These are phyloP conservation scores for Amiota communis DNA, from an alignment of 2,888 invertebrate genomes.

Conservation along the genomic window DNA sequence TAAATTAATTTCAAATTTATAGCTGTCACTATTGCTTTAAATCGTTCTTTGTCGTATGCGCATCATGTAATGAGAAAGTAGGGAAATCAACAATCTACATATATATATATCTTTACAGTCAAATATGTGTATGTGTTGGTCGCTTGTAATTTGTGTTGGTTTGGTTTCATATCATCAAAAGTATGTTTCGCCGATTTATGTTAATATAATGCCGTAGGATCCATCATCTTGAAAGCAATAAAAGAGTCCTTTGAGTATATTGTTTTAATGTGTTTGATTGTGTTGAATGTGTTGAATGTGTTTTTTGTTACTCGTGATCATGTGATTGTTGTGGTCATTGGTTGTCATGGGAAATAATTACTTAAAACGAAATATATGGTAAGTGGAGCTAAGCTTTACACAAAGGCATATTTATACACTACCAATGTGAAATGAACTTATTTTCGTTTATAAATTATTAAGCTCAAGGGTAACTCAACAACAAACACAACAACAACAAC, in stretches of 20 bases:
- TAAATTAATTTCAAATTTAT: constrained; percentile 66
- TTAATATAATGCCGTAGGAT: constrained; percentile 26
- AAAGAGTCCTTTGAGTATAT: constrained; percentile 24
- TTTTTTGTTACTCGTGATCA: not conserved
- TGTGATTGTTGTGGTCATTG: not conserved
- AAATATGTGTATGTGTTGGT: not conserved
- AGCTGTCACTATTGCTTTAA: constrained; percentile 66
- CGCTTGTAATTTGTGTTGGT: constrained; percentile 21
- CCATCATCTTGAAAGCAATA: not conserved
- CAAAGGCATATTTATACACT: no score
- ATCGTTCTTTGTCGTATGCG: constrained; percentile 41
- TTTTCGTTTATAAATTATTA: no score
- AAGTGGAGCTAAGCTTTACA: not conserved
- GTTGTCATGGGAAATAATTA: constrained; percentile 18
- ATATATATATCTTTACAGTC: not conserved
- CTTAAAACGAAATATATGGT: constrained; percentile 1
- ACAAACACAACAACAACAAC: no score
- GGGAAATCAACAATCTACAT: not conserved
- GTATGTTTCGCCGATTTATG: constrained; percentile 27
- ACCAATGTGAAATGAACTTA: no score
- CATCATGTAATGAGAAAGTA: constrained; percentile 3
- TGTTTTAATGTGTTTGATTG: constrained; percentile 11
- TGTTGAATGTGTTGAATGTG: not conserved
- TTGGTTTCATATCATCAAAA: constrained; percentile 2
- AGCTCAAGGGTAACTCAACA: no score